A percentile compares a stretch with the other conserved stretches of the same genome.
Conservation (phyloP, 2,888 invertebrate species). For the Oxycera nigricornis region DNA sequence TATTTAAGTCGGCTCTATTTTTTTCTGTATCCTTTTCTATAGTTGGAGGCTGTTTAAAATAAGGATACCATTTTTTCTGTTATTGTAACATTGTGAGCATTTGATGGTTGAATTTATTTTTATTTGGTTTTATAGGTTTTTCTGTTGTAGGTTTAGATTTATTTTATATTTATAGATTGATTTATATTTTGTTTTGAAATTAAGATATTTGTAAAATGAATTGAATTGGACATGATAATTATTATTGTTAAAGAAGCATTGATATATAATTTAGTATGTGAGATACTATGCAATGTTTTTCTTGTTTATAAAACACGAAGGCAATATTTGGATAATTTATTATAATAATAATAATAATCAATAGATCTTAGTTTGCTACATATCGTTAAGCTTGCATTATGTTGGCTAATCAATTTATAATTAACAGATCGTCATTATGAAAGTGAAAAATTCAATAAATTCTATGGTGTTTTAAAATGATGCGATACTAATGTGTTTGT, state of each 20-base stretch:
- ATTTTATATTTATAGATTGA: neutral
- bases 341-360: neutral
- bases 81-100: too few species aligned
- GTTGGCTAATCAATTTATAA: too few species aligned
- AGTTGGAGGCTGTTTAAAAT: too few species aligned
- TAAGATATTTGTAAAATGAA: neutral
- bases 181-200: neutral
- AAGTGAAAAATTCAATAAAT: too few species aligned
- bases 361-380: conserved; percentile 13
- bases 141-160: neutral
- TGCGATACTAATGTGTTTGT: too few species aligned
- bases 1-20: too few species aligned
- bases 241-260: neutral
- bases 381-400: too few species aligned
- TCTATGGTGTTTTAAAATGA: too few species aligned
- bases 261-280: neutral
- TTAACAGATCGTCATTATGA: too few species aligned
- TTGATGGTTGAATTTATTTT: neutral
- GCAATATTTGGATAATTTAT: conserved; percentile 44
- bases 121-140: neutral
- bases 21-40: too few species aligned
- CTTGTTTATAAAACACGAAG: conserved; percentile 39
- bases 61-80: too few species aligned
- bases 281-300: conserved; percentile 34
- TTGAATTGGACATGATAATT: neutral